These are phyloP conservation scores for Himalopsyche anomala DNA, from an alignment of 2,888 invertebrate species.

Conservation along the genomic window DNA sequence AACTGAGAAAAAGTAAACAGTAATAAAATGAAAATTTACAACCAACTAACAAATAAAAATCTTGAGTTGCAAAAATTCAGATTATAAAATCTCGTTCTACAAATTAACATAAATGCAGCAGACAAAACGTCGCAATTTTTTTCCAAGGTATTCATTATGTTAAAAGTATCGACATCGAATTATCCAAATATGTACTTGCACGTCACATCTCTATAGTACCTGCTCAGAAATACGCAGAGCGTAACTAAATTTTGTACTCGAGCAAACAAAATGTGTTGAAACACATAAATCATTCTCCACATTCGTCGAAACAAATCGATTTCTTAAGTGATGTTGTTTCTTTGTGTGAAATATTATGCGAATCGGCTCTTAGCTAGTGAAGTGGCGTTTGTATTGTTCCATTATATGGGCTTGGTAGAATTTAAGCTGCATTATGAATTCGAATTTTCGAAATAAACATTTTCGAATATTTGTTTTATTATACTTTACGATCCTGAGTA, in stretches of 20 bases:
- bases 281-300: slow-evolving; percentile 23
- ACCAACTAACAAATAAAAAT: no score
- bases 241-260: slow-evolving; percentile 21
- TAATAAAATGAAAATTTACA: no score
- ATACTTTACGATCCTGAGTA: no score
- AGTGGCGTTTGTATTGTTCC: not conserved
- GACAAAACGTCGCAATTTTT: no score
- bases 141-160: not conserved
- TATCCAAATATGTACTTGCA: not conserved
- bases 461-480: no score
- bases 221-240: not conserved
- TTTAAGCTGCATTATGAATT: not conserved
- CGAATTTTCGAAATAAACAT: no score
- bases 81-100: no score
- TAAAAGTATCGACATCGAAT: not conserved
- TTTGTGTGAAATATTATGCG: slow-evolving; percentile 25
- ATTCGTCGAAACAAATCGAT: slow-evolving; percentile 31
- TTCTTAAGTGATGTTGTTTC: slow-evolving; percentile 30
- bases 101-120: no score
- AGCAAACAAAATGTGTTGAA: slow-evolving; percentile 34
- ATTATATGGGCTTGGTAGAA: not conserved
- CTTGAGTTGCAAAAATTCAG: no score
- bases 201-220: slow-evolving; percentile 21
- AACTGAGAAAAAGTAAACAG: no score
- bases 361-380: not conserved